Percentiles rank a stretch among this genome's conserved stretches.
These are phyloP conservation scores for Pterobdella sp. DNA, from an alignment of 2,888 invertebrate genomes.

Conservation along the genomic window DNA sequence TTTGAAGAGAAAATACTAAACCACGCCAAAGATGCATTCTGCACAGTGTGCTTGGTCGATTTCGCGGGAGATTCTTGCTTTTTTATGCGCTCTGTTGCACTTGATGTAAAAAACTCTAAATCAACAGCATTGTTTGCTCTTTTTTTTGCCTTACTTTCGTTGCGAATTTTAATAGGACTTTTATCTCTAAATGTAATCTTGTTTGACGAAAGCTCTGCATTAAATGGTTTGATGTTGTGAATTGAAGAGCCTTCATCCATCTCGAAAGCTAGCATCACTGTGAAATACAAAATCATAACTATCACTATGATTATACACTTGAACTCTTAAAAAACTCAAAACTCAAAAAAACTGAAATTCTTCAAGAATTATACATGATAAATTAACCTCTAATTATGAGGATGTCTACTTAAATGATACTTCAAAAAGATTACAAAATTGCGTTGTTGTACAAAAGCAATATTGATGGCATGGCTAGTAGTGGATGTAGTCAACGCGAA, in stretches of 20 bases:
- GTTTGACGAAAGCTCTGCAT: not conserved
- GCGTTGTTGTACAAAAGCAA: not conserved
- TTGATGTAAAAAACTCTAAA: not conserved
- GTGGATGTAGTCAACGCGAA: not conserved
- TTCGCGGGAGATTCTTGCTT: not conserved
- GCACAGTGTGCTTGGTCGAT: not conserved
- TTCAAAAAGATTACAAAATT: not conserved
- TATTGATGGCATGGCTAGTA: not conserved
- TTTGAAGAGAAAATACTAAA: not conserved
- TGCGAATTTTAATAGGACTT: not conserved
- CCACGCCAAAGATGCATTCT: not conserved
- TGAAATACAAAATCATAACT: no score
- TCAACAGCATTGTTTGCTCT: not conserved
- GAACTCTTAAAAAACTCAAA: no score
- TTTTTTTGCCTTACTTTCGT: not conserved
- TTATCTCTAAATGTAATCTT: not conserved
- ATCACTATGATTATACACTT: no score
- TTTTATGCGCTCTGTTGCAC: not conserved
- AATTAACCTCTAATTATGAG: not conserved
- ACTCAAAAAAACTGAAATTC: no score
- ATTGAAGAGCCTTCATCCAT: not conserved
- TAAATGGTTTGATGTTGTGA: not conserved
- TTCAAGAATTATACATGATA: no score
- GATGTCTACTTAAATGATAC: not conserved
- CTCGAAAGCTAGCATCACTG: not conserved